Percentiles rank a stretch among this genome's conserved stretches.
phyloP scores from a whole-genome alignment of 2,797 vertebrate species.

The Natrix natrix region DNA sequence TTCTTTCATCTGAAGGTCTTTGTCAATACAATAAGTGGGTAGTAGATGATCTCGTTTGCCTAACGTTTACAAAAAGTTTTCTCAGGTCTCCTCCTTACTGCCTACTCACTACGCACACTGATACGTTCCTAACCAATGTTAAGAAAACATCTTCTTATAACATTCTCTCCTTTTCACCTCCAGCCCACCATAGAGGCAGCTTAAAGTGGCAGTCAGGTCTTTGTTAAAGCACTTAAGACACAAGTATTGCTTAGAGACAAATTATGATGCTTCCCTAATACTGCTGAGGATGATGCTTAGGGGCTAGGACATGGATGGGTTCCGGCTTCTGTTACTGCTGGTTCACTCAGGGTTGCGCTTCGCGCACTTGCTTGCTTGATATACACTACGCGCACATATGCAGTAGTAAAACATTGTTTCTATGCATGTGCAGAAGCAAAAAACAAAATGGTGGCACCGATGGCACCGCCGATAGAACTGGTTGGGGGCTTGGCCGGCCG shows the following conservation, averaged over 20 bases:
- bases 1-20: not conserved
- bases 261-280: not conserved
- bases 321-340: too few relatives aligned
- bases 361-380: too few relatives aligned
- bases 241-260: not conserved
- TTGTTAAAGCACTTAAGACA: not conserved
- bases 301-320: not conserved
- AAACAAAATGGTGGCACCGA: too few relatives aligned
- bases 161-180: not conserved
- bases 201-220: not conserved
- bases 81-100: not conserved
- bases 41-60: not conserved
- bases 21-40: not conserved
- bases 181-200: not conserved
- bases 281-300: not conserved
- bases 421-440: too few relatives aligned
- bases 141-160: not conserved
- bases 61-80: not conserved
- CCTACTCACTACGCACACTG: not conserved
- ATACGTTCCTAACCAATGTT: not conserved
- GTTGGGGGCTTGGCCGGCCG: too few relatives aligned
- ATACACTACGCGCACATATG: too few relatives aligned
- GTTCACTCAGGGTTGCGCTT: too few relatives aligned
- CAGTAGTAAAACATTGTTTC: too few relatives aligned
- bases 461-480: too few relatives aligned